A percentile compares a stretch with the other conserved stretches of the same genome.
phyloP scores from a whole-genome alignment of 2,888 invertebrate species.

The Sceliomorpha sp. region DNA sequence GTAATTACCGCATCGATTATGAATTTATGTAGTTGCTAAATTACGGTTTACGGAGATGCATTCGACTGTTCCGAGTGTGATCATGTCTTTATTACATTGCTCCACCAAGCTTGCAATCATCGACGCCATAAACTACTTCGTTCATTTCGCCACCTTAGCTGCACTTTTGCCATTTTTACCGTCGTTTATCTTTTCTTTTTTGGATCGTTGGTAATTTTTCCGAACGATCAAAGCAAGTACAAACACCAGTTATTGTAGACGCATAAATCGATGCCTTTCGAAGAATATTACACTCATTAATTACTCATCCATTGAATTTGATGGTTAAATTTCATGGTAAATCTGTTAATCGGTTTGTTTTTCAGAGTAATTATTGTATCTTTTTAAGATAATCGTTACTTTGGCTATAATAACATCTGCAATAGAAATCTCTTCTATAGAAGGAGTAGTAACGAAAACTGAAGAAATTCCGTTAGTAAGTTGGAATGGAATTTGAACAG shows the following conservation, averaged over 20 bases:
- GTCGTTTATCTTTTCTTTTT: conserved; percentile 30
- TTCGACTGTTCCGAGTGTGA: conserved; percentile 33
- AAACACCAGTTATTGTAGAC: conserved; percentile 1
- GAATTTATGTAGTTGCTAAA: conserved; percentile 46
- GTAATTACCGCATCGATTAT: conserved; percentile 46
- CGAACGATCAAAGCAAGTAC: conserved; percentile 4
- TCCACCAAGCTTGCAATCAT: conserved; percentile 47
- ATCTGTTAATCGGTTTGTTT: no score
- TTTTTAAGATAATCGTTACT: no score
- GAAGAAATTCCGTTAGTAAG: no score
- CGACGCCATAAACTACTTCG: conserved; percentile 31
- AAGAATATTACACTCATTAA: neutral
- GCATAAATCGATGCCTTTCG: conserved; percentile 18
- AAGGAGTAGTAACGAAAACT: no score
- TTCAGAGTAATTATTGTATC: no score
- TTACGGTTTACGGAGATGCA: conserved; percentile 34
- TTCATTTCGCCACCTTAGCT: conserved; percentile 31
- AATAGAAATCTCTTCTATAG: no score
- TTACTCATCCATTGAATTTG: neutral
- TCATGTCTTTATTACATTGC: conserved; percentile 43
- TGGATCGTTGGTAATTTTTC: conserved; percentile 16
- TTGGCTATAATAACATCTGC: no score
- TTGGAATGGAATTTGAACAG: no score
- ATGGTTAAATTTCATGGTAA: no score
- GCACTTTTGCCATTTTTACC: conserved; percentile 11